These are phyloP conservation scores for Octodon degus DNA, from an alignment of 2,113 vertebrate species.

Conservation along the genomic window DNA sequence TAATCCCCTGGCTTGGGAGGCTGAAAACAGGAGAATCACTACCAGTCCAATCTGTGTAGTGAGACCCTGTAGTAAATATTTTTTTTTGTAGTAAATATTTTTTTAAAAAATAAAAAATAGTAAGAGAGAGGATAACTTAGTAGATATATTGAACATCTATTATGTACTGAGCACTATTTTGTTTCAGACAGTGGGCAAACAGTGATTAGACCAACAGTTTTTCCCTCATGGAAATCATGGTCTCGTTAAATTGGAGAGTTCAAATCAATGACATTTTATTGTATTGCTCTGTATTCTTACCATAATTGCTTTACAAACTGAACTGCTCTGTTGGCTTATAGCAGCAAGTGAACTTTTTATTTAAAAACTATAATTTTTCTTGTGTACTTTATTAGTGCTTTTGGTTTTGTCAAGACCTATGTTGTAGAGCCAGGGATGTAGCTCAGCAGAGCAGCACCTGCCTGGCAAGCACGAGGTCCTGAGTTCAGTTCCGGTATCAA, in stretches of 20 bases:
- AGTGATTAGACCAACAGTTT: neutral
- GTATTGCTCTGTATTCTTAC: neutral
- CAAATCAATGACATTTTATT: neutral
- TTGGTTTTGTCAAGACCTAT: neutral
- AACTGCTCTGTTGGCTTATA: constrained; percentile 46
- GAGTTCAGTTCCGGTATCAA: too few species aligned
- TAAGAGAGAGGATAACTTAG: neutral
- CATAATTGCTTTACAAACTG: constrained; percentile 15
- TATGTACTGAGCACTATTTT: constrained; percentile 14
- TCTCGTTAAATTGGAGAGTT: neutral
- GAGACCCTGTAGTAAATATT: too few species aligned
- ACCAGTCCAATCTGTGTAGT: too few species aligned
- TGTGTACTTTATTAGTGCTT: neutral
- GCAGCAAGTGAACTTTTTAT: constrained; percentile 1
- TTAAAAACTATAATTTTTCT: constrained; percentile 29
- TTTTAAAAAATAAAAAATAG: too few species aligned
- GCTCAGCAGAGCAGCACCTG: too few species aligned
- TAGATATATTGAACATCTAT: neutral
- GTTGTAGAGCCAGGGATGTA: too few species aligned
- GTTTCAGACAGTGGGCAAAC: constrained; percentile 39
- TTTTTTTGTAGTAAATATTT: too few species aligned
- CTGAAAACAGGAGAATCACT: too few species aligned
- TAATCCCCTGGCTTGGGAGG: too few species aligned
- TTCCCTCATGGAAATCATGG: neutral
- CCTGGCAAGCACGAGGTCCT: too few species aligned